These are phyloP conservation scores for Perodicticus potto DNA, from an alignment of 2,797 vertebrate genomes.

Conservation along the genomic window DNA sequence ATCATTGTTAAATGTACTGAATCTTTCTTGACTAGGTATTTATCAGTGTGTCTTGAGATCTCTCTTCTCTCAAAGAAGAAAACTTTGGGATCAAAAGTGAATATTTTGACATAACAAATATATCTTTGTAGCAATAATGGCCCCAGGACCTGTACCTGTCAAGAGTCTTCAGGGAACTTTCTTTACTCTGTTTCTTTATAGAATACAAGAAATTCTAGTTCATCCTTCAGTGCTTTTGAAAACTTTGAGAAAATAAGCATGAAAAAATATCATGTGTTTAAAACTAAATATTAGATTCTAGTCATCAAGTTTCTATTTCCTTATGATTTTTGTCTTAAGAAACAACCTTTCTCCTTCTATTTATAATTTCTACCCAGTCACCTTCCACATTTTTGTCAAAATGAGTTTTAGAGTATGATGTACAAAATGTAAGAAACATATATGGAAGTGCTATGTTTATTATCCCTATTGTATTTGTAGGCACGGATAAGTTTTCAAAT, in stretches of 20 bases:
- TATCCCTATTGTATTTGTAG: background rate
- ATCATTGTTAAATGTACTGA: background rate
- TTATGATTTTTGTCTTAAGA: background rate
- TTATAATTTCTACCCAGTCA: background rate
- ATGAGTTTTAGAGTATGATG: background rate
- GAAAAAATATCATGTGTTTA: background rate
- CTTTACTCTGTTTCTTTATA: background rate
- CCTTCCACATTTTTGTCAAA: background rate
- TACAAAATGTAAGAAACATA: background rate
- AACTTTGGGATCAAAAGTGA: background rate
- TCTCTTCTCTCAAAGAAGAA: background rate
- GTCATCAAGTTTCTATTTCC: background rate
- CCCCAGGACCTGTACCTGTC: background rate
- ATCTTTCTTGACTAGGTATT: background rate
- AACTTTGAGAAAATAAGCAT: background rate
- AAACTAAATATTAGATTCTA: background rate
- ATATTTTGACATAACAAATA: background rate
- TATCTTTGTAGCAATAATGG: background rate
- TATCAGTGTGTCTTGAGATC: background rate
- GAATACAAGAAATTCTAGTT: background rate
- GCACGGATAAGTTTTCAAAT: background rate
- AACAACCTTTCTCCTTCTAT: background rate
- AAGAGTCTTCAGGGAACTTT: background rate
- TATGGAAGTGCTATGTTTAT: background rate
- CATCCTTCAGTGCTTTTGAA: constrained; percentile 6